Conservation (phyloP, 1,140 invertebrate species). For the Lasaia peninsularis region DNA sequence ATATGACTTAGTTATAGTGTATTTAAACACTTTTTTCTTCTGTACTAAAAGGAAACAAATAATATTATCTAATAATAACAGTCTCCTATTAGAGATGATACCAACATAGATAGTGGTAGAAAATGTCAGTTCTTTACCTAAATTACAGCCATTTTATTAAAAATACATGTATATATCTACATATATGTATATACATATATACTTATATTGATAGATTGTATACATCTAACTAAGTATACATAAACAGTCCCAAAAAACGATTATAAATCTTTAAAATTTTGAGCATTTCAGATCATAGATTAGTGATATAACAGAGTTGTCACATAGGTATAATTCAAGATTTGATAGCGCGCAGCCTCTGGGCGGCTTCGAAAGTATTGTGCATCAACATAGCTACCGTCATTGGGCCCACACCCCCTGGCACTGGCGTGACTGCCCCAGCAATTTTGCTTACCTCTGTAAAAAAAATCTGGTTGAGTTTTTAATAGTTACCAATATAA, state of each 20-base stretch:
- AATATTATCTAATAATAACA: no score
- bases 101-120: no score
- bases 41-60: no score
- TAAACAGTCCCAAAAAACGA: not conserved
- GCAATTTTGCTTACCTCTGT: conserved; percentile 86
- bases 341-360: conserved; percentile 28
- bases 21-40: no score
- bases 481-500: not conserved
- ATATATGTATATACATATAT: not conserved
- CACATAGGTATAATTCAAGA: not conserved
- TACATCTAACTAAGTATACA: no score
- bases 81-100: no score
- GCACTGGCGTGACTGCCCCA: conserved; percentile 90
- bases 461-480: conserved; percentile 8
- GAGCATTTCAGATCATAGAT: not conserved
- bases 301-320: not conserved
- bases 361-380: conserved; percentile 87
- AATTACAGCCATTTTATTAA: no score
- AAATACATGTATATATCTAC: no score
- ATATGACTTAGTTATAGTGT: no score
- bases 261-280: not conserved
- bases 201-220: no score
- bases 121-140: no score
- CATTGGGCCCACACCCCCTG: conserved; percentile 93
- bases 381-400: conserved; percentile 93